These are phyloP conservation scores for Saturnia pavonia DNA, from an alignment of 2,888 invertebrate genomes.

Conservation along the genomic window DNA sequence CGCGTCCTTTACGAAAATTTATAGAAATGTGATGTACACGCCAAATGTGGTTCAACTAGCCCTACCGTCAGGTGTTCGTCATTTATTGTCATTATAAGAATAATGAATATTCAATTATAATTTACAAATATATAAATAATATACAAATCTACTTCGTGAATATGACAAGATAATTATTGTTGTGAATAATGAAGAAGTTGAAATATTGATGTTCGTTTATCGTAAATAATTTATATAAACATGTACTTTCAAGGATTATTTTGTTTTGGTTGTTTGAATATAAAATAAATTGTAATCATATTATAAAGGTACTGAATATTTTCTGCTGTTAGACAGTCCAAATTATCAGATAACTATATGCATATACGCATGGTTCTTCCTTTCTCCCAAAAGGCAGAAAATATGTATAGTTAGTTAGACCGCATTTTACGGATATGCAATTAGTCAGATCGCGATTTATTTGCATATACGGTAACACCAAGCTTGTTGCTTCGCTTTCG, in stretches of 20 bases:
- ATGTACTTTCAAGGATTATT: background rate
- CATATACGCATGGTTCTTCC: too few relatives aligned
- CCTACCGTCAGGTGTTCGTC: background rate
- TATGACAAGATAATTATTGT: background rate
- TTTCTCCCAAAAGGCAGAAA: too few relatives aligned
- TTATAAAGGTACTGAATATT: background rate
- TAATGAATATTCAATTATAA: background rate
- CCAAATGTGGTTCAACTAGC: background rate
- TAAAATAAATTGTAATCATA: background rate
- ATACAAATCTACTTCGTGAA: background rate
- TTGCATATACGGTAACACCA: too few relatives aligned
- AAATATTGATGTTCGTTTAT: background rate
- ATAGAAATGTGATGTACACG: background rate
- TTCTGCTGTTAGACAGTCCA: too few relatives aligned
- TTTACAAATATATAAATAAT: too few relatives aligned
- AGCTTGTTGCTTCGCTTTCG: too few relatives aligned
- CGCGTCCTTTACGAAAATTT: too few relatives aligned
- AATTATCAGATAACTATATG: too few relatives aligned
- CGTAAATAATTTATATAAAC: background rate
- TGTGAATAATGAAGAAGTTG: background rate
- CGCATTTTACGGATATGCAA: too few relatives aligned
- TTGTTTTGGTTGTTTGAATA: background rate
- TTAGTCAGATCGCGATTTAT: too few relatives aligned
- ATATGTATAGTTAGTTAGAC: too few relatives aligned
- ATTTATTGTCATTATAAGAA: background rate